Conservation (phyloP, 1,140 invertebrate species). For the Macrotrachela quadricornifera region DNA sequence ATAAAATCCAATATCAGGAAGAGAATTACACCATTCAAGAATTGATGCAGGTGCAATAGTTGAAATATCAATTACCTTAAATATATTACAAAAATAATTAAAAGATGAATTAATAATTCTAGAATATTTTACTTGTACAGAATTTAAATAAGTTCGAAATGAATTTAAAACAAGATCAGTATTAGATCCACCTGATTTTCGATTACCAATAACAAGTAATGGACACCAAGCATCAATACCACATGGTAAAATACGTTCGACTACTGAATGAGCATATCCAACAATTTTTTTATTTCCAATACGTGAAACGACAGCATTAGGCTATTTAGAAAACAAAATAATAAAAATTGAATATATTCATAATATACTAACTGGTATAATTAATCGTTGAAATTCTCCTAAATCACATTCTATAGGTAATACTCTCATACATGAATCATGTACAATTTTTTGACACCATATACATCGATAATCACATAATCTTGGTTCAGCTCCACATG, state of each 20-base stretch:
- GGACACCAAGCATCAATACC: conserved; percentile 29
- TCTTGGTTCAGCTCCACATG: conserved; percentile 42
- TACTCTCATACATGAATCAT: conserved; percentile 38
- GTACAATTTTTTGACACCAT: conserved; percentile 61
- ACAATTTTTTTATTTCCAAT: conserved; percentile 2
- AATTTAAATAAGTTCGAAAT: conserved; percentile 37
- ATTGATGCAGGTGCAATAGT: conserved; percentile 48
- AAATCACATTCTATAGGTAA: neutral
- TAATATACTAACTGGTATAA: neutral
- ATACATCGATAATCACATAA: conserved; percentile 56
- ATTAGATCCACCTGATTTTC: conserved; percentile 67
- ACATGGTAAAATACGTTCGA: conserved; percentile 20
- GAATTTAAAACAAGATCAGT: conserved; percentile 52
- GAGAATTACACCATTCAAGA: conserved; percentile 50
- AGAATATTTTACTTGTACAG: neutral
- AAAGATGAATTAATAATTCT: neutral
- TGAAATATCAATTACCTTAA: conserved; percentile 53
- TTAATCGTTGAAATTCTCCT: neutral
- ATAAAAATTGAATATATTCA: conserved; percentile 24
- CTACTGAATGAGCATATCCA: conserved; percentile 21
- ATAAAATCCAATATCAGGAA: conserved; percentile 1
- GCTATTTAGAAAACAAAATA: conserved; percentile 22
- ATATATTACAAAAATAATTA: conserved; percentile 9
- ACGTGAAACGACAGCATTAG: neutral
- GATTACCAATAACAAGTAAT: conserved; percentile 45